Percentiles rank a stretch among this genome's conserved stretches.
Evolutionary conservation across 2,797 vertebrate genomes (phyloP).

Genomic region (Peromyscus nudipes): DNA sequence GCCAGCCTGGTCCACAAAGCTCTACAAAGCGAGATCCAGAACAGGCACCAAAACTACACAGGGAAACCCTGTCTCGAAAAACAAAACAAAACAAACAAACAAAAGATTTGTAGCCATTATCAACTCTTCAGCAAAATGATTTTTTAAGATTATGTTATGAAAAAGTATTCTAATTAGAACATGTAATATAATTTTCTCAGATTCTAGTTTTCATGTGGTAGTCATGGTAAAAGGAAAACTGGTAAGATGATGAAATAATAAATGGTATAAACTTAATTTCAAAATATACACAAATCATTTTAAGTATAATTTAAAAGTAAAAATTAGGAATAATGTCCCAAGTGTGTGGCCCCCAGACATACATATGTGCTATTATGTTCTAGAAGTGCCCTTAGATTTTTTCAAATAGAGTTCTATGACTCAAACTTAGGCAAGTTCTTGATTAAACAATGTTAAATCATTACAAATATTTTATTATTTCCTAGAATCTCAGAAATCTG

Average conservation of each 20-base stretch:
- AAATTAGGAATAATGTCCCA: neutral
- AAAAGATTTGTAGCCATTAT: neutral
- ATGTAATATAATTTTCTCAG: neutral
- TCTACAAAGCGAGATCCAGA: no score
- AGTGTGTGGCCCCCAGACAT: neutral
- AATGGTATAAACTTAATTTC: neutral
- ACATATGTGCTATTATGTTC: neutral
- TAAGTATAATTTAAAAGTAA: constrained; percentile 1
- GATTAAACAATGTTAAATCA: neutral
- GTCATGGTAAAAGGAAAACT: neutral
- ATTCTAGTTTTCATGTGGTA: constrained; percentile 22
- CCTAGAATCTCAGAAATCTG: neutral
- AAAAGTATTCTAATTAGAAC: constrained; percentile 7
- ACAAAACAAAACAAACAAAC: no score
- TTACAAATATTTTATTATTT: neutral
- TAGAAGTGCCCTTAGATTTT: neutral
- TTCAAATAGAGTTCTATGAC: neutral
- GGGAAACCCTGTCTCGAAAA: no score
- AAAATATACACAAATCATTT: neutral
- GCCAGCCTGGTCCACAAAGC: no score
- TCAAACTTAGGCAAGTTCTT: neutral
- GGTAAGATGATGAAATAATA: neutral
- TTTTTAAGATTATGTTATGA: neutral
- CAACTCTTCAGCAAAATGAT: neutral
- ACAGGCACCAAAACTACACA: no score